A percentile compares a stretch with the other conserved stretches of the same genome.
Conservation (phyloP, 2,113 vertebrate genomes). For the Grantiella picta region DNA sequence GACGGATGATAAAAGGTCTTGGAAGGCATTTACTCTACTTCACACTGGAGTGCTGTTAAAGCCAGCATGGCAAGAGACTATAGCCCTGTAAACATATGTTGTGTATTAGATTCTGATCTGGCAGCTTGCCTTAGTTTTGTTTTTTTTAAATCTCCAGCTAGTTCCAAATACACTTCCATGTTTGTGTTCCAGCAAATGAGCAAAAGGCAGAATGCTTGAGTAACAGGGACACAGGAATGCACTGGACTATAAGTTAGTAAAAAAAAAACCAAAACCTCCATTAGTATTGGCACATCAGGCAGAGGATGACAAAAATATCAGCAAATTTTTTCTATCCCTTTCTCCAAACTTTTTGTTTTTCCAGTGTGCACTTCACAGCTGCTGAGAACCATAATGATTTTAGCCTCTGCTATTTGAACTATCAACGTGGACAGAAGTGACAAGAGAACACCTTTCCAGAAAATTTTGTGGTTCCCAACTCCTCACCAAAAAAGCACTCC, state of each 20-base stretch:
- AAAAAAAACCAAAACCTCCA: background rate
- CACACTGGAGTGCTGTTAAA: slow-evolving; percentile 40
- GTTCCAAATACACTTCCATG: slow-evolving; percentile 54
- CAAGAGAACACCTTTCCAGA: background rate
- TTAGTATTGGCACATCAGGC: background rate
- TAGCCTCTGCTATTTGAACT: background rate
- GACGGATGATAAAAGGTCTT: slow-evolving; percentile 31
- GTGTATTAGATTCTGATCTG: slow-evolving; percentile 66
- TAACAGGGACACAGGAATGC: background rate
- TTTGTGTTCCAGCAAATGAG: slow-evolving; percentile 51
- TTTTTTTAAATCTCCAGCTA: slow-evolving; percentile 9
- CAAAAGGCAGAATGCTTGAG: background rate
- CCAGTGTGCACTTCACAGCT: background rate
- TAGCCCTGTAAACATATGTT: slow-evolving; percentile 57
- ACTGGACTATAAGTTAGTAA: background rate
- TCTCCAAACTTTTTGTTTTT: background rate
- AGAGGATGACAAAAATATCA: slow-evolving; percentile 17
- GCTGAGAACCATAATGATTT: background rate
- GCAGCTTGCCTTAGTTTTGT: slow-evolving; percentile 62
- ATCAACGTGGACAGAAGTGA: background rate
- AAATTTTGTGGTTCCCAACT: background rate
- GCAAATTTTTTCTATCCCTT: background rate
- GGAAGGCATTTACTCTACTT: slow-evolving; percentile 60
- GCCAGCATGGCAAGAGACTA: slow-evolving; percentile 39
- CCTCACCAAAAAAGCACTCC: background rate